Evolutionary conservation across 2,113 vertebrate species (phyloP), one percentile per base, ranked within the genome.

Genomic region (Grammomys surdaster): DNA sequence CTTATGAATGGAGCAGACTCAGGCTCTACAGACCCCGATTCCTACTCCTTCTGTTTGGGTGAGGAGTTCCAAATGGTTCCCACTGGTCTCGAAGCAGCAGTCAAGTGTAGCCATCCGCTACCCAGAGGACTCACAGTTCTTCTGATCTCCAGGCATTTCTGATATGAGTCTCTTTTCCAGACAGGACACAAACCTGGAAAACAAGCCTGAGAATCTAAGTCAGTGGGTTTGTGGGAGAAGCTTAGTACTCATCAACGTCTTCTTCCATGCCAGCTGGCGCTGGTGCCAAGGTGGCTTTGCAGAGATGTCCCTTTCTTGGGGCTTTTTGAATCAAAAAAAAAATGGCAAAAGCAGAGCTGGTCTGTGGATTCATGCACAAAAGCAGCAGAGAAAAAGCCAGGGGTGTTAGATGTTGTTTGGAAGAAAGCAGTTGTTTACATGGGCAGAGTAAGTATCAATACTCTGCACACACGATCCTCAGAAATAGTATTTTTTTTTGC

Each of bases 201-300:
- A 4, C 3, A 1, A 19, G 76, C 43, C 5, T 26, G 88, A 46
- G 14, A 78, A 43, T 60, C 54, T 65, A 26, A 63, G 40, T 48
- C 17, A 26, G 40, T 6, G 56, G 28, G 31, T 26, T 10, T 46
- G 1, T 24, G 1, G 13, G 72, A 36, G 40, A 73, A 28, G 13
- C 16, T 10, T 28, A 3, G 22, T 22, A 0, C 10, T 4, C 1
- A 0, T 20, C 0, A 1, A 69, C 48, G n/a, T 17, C 43, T 40
- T 12, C 56, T 22, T 31, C 54, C 26, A 3, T 6, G 1, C 20
- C 46, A 16, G 26, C 24, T 28, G 48, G 33, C 51, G 26, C 22
- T 2, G 7, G 10, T 19, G 31, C 51, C 12, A 1, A 0, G 0
- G 3, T 13, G n/a, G 17, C 89, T 76, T 26, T 77, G 20, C 40